These are phyloP conservation scores for Acyrthosiphon pisum DNA, from an alignment of 1,140 invertebrate genomes.

Conservation along the genomic window DNA sequence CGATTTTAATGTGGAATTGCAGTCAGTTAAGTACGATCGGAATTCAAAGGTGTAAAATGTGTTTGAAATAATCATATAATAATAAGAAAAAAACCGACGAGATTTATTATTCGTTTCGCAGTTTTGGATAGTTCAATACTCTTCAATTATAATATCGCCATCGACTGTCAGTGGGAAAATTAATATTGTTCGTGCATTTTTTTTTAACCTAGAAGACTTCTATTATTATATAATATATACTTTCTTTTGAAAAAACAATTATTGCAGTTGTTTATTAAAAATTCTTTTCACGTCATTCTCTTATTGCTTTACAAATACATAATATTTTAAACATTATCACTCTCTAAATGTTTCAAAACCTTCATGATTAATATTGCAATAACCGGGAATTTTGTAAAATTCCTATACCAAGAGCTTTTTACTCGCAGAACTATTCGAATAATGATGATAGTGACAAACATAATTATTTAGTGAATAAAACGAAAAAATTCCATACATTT, in stretches of 20 bases:
- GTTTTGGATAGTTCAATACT: neutral
- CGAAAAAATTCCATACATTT: neutral
- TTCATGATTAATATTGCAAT: neutral
- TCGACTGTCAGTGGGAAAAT: neutral
- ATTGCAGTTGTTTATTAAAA: neutral
- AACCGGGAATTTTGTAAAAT: neutral
- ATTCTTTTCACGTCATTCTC: neutral
- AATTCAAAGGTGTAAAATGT: neutral
- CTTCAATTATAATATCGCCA: neutral
- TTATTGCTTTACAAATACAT: neutral
- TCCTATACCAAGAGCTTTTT: neutral
- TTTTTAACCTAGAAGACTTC: neutral
- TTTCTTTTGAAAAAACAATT: neutral
- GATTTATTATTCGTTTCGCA: neutral
- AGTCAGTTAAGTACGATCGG: neutral
- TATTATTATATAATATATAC: neutral
- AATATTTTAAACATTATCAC: neutral
- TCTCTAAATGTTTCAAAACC: neutral
- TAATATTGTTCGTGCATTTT: neutral
- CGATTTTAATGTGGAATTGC: neutral
- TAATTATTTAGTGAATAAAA: conserved; percentile 1
- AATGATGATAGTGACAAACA: conserved; percentile 7
- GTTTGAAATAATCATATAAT: neutral
- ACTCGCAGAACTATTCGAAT: neutral
- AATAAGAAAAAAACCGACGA: neutral